Conservation (phyloP, 2,113 vertebrate genomes). For the Symphodus melops region DNA sequence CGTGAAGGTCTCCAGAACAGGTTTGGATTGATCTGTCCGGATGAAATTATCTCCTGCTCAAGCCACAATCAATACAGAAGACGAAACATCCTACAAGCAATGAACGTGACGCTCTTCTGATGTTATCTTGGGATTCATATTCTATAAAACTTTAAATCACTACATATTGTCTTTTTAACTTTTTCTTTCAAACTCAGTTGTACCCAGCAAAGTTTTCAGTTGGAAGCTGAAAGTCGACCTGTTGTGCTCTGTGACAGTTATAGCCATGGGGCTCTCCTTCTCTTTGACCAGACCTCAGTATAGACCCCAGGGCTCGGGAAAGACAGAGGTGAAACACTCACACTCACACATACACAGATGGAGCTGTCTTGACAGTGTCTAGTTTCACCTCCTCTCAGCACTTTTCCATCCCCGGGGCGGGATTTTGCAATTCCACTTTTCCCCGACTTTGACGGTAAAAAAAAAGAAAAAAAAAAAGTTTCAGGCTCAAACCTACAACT, state of each 20-base stretch:
- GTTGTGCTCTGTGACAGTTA: conserved; percentile 69
- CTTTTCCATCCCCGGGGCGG: conserved; percentile 74
- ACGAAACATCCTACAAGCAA: conserved; percentile 15
- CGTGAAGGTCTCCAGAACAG: conserved; percentile 60
- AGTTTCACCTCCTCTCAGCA: conserved; percentile 79
- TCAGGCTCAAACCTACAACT: conserved; percentile 60
- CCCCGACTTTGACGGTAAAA: conserved; percentile 60
- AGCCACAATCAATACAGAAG: conserved; percentile 49
- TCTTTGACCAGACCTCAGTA: conserved; percentile 62
- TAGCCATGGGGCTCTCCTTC: conserved; percentile 72
- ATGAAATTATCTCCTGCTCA: conserved; percentile 44
- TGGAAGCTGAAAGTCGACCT: conserved; percentile 55
- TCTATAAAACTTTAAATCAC: not conserved
- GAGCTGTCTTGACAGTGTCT: conserved; percentile 74
- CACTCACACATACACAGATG: conserved; percentile 24
- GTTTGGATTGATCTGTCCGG: conserved; percentile 74
- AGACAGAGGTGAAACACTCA: conserved; percentile 62
- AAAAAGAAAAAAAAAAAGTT: conserved; percentile 59
- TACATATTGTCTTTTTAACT: conserved; percentile 17
- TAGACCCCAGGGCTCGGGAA: conserved; percentile 71
- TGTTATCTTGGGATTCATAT: not conserved
- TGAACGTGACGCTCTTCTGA: not conserved
- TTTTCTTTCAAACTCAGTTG: conserved; percentile 42
- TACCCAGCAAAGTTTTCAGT: conserved; percentile 53
- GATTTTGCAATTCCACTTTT: conserved; percentile 74